Evolutionary conservation across 1,140 invertebrate species (phyloP).

Genomic region (Lysiphlebus fabarum): DNA sequence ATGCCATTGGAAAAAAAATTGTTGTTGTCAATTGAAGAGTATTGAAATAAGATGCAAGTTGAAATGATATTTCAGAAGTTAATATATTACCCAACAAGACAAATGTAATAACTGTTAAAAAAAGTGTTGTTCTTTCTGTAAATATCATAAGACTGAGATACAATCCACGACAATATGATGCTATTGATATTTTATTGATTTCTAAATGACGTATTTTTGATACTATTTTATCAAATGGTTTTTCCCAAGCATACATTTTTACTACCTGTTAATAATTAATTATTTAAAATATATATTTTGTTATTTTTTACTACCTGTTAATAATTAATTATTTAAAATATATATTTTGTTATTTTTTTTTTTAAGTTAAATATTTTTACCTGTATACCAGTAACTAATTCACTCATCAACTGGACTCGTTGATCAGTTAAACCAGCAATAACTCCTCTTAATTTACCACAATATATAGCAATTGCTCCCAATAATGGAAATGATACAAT

Average conservation of each 20-base stretch:
- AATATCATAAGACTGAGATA: slow-evolving; percentile 69
- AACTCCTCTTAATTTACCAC: slow-evolving; percentile 55
- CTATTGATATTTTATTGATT: slow-evolving; percentile 64
- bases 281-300: background rate
- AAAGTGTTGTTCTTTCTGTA: slow-evolving; percentile 70
- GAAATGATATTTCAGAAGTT: slow-evolving; percentile 63
- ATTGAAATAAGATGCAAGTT: slow-evolving; percentile 68
- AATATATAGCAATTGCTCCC: slow-evolving; percentile 59
- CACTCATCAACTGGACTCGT: slow-evolving; percentile 76
- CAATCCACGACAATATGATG: slow-evolving; percentile 69
- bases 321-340: too few species aligned
- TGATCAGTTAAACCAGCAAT: slow-evolving; percentile 67
- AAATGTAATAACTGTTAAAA: slow-evolving; percentile 69
- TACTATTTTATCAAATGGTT: slow-evolving; percentile 63
- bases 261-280: slow-evolving; percentile 58
- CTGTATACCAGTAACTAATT: slow-evolving; percentile 69
- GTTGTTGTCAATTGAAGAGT: slow-evolving; percentile 62
- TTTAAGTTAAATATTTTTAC: slow-evolving; percentile 55
- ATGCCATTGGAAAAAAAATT: slow-evolving; percentile 69
- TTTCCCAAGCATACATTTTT: slow-evolving; percentile 81
- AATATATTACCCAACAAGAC: slow-evolving; percentile 65
- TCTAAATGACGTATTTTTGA: slow-evolving; percentile 59
- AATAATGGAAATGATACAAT: slow-evolving; percentile 66
- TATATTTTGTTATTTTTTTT: too few species aligned
- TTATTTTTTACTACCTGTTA: too few species aligned